Base-by-base conservation (phyloP, 2,888 invertebrate species). In the Sicus ferrugineus region DNA sequence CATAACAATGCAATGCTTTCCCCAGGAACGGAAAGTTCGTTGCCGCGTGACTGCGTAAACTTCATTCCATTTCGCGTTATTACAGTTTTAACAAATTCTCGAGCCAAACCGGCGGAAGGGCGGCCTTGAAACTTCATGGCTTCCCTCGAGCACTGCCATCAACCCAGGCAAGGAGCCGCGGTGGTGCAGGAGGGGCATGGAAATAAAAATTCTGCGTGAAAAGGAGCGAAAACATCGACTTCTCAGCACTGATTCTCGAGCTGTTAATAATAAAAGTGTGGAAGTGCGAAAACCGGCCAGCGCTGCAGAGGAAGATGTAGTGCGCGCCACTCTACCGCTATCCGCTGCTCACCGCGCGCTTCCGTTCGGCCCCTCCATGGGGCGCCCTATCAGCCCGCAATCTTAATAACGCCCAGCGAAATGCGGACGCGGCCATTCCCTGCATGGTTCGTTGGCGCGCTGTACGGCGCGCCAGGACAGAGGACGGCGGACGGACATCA, bases 181-280 rank as follows among this genome's bases (percentile, higher is more conserved):
- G 34, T 7, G 21, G 6, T 16, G 19, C 4, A 31, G 9, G 16
- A 54, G 28, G 54, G 54, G 21, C 54, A 54, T 23, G 54, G 28
- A 23, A 38, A 23, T 23, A 19, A 34, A 34, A 38, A 34, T 6
- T 34, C n/a, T 21, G 23, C 26, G 34, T 21, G 19, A 58, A 67
- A 58, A 16, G 23, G 7, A 42, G 21, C 2, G 50, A 11, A 19
- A 54, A 54, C 23, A 38, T 19, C 19, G 31, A 26, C 30, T 66
- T 26, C 46, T 38, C 42, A 42, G 48, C 58, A 50, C 59, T 26
- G 31, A 30, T 59, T 67, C 64, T 68, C 65, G 54, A 71, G 70
- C 65, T 68, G 61, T 52, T 68, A 59, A 65, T 68, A 68, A 66
- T 65, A 71, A 71, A 70, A 70, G 52, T 70, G 48, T 21, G 48